Evolutionary conservation across 2,113 vertebrate species (phyloP), one percentile per base, ranked within the genome.

Genomic region (Calidris pugnax): DNA sequence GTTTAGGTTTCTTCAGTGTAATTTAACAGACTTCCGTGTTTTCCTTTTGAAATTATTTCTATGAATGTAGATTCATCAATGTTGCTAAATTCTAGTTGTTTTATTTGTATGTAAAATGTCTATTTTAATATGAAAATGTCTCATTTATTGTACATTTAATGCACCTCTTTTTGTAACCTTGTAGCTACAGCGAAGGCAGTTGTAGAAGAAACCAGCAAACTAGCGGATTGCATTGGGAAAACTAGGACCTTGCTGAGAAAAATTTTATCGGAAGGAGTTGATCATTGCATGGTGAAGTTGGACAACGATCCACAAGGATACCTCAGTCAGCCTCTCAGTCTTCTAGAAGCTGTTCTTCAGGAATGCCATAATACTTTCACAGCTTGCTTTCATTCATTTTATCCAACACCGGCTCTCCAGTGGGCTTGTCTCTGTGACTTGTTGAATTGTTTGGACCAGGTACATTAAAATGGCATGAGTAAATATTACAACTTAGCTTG

Each of bases 311-410:
- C 99, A 10, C 99, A 99, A 97, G 99, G 99, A 63, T 99, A 99
- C 93, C 98, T 99, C 87, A 99, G 99, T 90, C 99, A 99, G 77
- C 99, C 99, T 6, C 95, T 99, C 64, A 99, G 99, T 43, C 98
- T 99, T 75, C 97, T 99, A 43, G 99, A 99, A 96, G 99, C 99
- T 20, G 99, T 99, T 74, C 98, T 99, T 93, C 99, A 99, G 94
- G 99, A 99, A 83, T 99, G 99, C 85, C 99, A 99, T 96, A 99
- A 99, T 98, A 99, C 99, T 7, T 99, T 99, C 94, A 99, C 99
- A 23, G 99, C 99, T 94, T 99, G 99, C 95, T 99, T 99, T 96
- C 99, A 99, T 93, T 99, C 99, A 7, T 99, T 99, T 98, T 99
- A 99, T 94, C 99, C 99, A 39, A 99, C 99, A 4, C 99, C 99